Base-by-base conservation (phyloP, 2,888 invertebrate genomes). In the Spilosoma lubricipeda region DNA sequence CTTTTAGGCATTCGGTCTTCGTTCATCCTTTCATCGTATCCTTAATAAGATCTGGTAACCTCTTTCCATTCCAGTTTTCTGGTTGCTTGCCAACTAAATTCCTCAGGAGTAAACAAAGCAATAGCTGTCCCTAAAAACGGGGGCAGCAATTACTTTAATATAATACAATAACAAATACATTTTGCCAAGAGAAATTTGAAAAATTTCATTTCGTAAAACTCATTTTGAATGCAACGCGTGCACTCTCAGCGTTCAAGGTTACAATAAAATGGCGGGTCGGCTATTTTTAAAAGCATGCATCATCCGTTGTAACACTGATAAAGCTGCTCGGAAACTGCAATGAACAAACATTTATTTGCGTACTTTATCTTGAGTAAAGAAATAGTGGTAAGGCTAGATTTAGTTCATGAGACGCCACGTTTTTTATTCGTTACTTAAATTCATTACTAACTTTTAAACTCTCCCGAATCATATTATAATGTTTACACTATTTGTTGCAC, bases 281-380 rank as follows among this genome's bases (percentile, higher is more conserved):
- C 59, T 80, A 82, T 80, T 77, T 80, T 77, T 74, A 64, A 67
- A 36, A 18, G 68, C 67, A 65, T 73, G 69, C 71, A 73, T 72
- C 80, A 72, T 72, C 70, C 42, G 56, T 64, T 77, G 73, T 72
- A 72, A 78, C 77, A 75, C 66, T 76, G 70, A 72, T 73, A 74
- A 75, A 80, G 71, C 42, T 80, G 75, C 77, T 82, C 77, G 74
- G 70, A 68, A 72, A 73, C 33, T 77, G 78, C 82, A 83, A 72
- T 68, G 65, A 69, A 65, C 65, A 76, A 75, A 77, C 42, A 70
- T 70, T 5, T 33, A 65, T 36, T 23, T 33, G 36, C 4, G 13
- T 52, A 52, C 15, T 48, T 67, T 45, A 59, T 72, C 59, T 59
- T 30, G 18, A 42, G 18, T 27, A 42, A 59, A 63, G 39, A 39